Evolutionary conservation across 2,113 vertebrate genomes (phyloP), one percentile per base, ranked within the genome.

Genomic region (Columba livia): DNA sequence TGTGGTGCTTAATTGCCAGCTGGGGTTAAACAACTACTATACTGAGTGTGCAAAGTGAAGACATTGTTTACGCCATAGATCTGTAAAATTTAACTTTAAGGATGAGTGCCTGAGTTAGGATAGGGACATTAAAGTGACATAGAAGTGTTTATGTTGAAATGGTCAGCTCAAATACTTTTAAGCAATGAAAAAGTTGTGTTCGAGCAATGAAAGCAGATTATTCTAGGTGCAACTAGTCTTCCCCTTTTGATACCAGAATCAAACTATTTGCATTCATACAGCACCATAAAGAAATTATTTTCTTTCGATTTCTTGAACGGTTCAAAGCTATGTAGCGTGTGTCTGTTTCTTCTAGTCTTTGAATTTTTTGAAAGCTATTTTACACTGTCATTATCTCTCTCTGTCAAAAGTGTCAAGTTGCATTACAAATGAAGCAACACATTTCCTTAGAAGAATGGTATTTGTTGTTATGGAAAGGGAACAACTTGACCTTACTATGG

Each of bases 301-400:
- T 47, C 3, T 64, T 88, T 75, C 54, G n/a, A 8, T 82, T 62
- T 72, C 70, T 87, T 75, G n/a, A 85, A 80, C 26, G 80, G 48
- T 87, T 92, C 56, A 96, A 92, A 96, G 51, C 51, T 79, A 47
- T 40, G 20, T 67, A 71, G 44, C 56, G 57, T 90, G 21, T 4
- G 3, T 31, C 54, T 70, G 31, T 74, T 23, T 50, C 48, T 50
- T 50, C 15, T 89, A 92, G 57, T 73, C 88, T 96, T 94, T 95
- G 82, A 94, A 90, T 78, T 91, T 82, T 87, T 93, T 89, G 82
- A 95, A 94, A 93, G 79, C 70, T 89, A 28, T 89, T 95, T 96
- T 94, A 79, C 24, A 58, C n/a, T 91, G 91, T 92, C 87, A 83
- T 94, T 95, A 94, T 94, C 87, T 90, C 94, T 94, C 32, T 31